Conservation (phyloP, 92 coral and sea anemone species). For the Micromussa lordhowensis region DNA sequence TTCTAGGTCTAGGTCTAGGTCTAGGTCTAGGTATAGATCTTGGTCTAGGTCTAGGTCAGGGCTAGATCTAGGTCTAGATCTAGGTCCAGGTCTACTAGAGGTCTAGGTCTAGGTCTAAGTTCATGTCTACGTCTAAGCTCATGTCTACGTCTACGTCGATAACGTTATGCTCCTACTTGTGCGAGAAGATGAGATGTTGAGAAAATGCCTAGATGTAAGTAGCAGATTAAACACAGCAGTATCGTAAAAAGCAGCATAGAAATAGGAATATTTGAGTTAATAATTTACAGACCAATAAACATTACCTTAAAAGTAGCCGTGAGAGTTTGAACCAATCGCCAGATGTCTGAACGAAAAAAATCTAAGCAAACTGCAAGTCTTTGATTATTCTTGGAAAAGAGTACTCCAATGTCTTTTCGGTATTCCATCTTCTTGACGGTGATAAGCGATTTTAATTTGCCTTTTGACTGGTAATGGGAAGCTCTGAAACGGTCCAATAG, state of each 20-base stretch:
- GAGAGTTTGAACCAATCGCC: background rate
- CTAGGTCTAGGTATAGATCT: background rate
- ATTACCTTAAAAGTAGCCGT: background rate
- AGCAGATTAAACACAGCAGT: too few species aligned
- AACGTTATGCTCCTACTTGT: too few species aligned
- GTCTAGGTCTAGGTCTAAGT: too few species aligned
- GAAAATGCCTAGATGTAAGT: too few species aligned
- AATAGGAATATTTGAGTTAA: background rate
- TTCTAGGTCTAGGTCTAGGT: background rate
- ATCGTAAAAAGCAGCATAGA: background rate
- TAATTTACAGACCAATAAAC: background rate
- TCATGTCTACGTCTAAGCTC: too few species aligned
- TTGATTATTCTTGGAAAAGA: background rate
- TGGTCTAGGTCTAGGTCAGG: background rate
- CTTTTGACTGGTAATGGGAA: conserved; percentile 6
- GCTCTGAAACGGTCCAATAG: conserved; percentile 17
- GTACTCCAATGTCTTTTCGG: background rate
- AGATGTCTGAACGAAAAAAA: background rate
- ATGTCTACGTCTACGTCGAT: too few species aligned
- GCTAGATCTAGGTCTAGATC: too few species aligned
- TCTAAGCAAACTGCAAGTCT: background rate
- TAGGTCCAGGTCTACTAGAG: too few species aligned
- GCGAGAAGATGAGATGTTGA: too few species aligned
- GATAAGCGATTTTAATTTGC: conserved; percentile 7
- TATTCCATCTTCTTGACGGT: background rate